These are phyloP conservation scores for Eufriesea mexicana DNA, from an alignment of 1,140 invertebrate species.

Conservation along the genomic window DNA sequence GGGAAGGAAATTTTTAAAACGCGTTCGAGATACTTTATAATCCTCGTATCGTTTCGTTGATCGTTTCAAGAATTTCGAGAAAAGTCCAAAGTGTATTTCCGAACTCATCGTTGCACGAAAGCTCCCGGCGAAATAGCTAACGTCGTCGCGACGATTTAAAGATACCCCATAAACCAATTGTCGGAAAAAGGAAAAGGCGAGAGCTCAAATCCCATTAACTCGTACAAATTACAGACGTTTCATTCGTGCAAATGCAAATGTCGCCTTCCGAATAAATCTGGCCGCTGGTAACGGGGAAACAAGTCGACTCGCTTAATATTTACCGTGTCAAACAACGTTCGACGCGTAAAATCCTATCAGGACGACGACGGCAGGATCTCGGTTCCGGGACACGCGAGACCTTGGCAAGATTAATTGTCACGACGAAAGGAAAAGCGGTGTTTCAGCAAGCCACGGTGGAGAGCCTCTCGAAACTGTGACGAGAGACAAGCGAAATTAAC, in stretches of 20 bases:
- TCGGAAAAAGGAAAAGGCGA: background rate
- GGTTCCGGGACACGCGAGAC: background rate
- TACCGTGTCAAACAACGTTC: constrained; percentile 6
- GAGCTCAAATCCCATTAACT: background rate
- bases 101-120: too few relatives aligned
- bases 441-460: background rate
- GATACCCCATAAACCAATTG: background rate
- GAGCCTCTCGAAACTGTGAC: background rate
- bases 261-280: background rate
- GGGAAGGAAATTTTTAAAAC: too few relatives aligned
- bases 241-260: background rate
- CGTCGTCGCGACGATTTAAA: background rate
- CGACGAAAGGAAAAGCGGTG: background rate
- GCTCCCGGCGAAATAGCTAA: background rate
- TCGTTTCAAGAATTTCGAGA: too few relatives aligned
- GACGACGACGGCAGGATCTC: background rate
- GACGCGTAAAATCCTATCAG: constrained; percentile 7
- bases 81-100: too few relatives aligned
- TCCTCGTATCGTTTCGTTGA: too few relatives aligned
- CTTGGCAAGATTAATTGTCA: constrained; percentile 2
- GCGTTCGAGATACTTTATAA: too few relatives aligned
- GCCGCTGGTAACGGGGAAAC: background rate
- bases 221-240: background rate
- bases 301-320: background rate
- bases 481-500: background rate